A percentile compares a stretch with the other conserved stretches of the same genome.
phyloP scores from a whole-genome alignment of 2,113 vertebrate species.

The Prietella phreatophila region DNA sequence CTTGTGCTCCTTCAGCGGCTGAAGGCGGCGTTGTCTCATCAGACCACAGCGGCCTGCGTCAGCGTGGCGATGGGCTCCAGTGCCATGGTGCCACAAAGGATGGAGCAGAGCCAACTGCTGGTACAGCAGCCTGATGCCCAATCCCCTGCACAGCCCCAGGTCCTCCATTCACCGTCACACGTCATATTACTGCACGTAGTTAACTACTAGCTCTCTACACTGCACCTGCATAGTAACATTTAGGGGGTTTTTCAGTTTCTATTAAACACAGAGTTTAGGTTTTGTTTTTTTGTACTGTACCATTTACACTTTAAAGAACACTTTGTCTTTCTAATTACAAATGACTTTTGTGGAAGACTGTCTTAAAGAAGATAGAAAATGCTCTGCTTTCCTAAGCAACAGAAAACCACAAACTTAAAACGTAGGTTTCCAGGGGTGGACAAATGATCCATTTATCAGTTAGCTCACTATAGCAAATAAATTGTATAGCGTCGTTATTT shows the following conservation, averaged over 20 bases:
- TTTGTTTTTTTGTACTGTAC: too few species aligned
- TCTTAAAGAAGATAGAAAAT: background rate
- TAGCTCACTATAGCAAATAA: background rate
- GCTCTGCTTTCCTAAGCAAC: background rate
- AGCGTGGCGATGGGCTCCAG: constrained; percentile 80
- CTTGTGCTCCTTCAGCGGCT: constrained; percentile 75
- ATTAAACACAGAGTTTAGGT: background rate
- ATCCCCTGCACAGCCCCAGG: constrained; percentile 95
- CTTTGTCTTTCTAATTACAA: too few species aligned
- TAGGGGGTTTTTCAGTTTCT: background rate
- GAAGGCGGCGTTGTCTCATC: constrained; percentile 89
- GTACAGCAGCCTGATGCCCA: constrained; percentile 91
- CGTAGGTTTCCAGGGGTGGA: background rate
- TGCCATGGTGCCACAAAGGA: constrained; percentile 86
- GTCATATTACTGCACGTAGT: background rate
- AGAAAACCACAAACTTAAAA: background rate
- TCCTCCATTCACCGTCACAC: constrained; percentile 46
- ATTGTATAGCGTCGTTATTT: background rate
- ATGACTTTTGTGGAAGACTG: background rate
- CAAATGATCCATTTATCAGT: background rate
- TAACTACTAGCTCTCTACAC: background rate
- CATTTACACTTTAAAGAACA: too few species aligned
- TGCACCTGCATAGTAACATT: background rate
- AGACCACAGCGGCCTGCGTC: constrained; percentile 78
- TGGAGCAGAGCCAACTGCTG: constrained; percentile 89